Evolutionary conservation across 2,888 invertebrate genomes (phyloP).

Genomic region (Apamea anceps): DNA sequence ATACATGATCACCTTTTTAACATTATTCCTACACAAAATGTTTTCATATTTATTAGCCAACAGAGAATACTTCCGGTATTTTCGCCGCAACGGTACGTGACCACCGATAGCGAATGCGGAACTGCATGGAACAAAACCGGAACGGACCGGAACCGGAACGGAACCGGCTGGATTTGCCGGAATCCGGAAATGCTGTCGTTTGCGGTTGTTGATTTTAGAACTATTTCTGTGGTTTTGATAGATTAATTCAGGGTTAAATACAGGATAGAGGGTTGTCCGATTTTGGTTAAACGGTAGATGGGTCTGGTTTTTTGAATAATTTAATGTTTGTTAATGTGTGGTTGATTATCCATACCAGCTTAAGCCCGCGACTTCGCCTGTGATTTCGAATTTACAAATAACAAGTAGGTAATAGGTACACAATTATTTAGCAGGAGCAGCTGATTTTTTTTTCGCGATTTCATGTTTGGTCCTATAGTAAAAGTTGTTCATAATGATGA

Average conservation of each 20-base stretch:
- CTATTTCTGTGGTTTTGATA: constrained; percentile 43
- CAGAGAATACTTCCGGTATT: constrained; percentile 45
- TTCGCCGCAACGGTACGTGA: constrained; percentile 53
- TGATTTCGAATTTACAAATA: neutral
- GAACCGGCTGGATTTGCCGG: constrained; percentile 48
- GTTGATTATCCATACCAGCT: neutral
- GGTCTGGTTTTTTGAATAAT: neutral
- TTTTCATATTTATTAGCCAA: constrained; percentile 54
- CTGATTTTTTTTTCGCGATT: no score
- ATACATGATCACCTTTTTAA: constrained; percentile 12
- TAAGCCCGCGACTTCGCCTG: neutral
- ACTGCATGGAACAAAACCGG: constrained; percentile 44
- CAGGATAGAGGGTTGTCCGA: constrained; percentile 1
- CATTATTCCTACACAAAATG: constrained; percentile 35
- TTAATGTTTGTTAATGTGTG: neutral
- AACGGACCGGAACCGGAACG: constrained; percentile 27
- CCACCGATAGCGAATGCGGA: constrained; percentile 50
- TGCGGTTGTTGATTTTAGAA: constrained; percentile 53
- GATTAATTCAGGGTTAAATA: constrained; percentile 31
- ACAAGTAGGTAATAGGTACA: no score
- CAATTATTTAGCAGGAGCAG: no score
- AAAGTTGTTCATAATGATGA: no score
- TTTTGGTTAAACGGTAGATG: constrained; percentile 3
- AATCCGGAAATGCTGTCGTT: constrained; percentile 54
- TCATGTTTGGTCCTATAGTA: no score